Percentiles rank a stretch among this genome's conserved stretches.
Conservation (phyloP, 2,113 vertebrate genomes). For the Muscicapa adusta region DNA sequence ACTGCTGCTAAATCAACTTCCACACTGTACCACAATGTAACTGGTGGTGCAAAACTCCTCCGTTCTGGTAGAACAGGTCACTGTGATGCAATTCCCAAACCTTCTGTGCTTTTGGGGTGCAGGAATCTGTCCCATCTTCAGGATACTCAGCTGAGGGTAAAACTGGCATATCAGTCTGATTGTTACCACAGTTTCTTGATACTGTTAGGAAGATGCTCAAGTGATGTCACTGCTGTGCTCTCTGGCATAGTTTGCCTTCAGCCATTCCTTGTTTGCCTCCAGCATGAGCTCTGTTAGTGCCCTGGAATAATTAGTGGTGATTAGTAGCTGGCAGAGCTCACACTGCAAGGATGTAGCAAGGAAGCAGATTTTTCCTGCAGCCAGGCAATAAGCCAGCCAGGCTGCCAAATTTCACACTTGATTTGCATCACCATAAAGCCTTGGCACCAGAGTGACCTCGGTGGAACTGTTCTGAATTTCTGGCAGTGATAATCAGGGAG, state of each 20-base stretch:
- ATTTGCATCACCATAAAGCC: not conserved
- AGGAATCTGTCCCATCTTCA: not conserved
- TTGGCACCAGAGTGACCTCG: not conserved
- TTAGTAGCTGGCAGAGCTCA: not conserved
- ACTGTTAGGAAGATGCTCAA: not conserved
- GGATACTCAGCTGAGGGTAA: not conserved
- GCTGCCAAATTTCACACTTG: not conserved
- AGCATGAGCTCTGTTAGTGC: not conserved
- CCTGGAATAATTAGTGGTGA: not conserved
- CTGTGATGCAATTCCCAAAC: not conserved
- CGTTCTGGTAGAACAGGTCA: not conserved
- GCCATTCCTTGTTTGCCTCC: not conserved
- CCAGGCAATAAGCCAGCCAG: not conserved
- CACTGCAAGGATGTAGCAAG: not conserved
- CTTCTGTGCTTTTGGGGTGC: not conserved
- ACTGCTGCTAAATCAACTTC: not conserved
- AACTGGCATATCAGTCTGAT: not conserved
- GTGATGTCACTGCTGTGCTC: not conserved
- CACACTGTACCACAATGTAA: rapidly evolving
- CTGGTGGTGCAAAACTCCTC: not conserved
- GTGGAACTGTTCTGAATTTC: not conserved
- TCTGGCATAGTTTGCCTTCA: not conserved
- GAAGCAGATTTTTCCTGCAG: not conserved
- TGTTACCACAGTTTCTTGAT: not conserved
- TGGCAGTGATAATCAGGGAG: not conserved